Base-by-base conservation (phyloP, 2,797 vertebrate genomes). In the Thamnophis elegans region DNA sequence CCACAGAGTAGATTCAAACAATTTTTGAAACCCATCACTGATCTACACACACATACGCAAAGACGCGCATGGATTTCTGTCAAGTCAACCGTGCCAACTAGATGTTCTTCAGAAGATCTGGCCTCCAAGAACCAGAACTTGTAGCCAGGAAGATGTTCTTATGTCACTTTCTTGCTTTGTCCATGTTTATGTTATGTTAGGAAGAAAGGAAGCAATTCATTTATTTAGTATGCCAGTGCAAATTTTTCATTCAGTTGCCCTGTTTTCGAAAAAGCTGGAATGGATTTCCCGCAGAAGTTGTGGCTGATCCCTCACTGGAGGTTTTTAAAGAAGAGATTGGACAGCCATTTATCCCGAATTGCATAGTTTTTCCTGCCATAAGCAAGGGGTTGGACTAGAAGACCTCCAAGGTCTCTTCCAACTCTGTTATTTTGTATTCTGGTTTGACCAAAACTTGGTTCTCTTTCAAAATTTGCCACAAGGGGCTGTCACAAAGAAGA, bases 21-120 rank as follows among this genome's bases (percentile, higher is more conserved):
- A n/a, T n/a, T n/a, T n/a, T n/a, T n/a, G n/a, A n/a, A n/a, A n/a
- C n/a, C n/a, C n/a, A n/a, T n/a, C n/a, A n/a, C n/a, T n/a, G n/a
- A 55, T 90, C 82, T 88, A 94, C 94, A 86, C 26, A 90, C 56
- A 93, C 12, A 10, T 92, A 78, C 8, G 3, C 32, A 20, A 20
- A 36, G 0, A 3, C 0, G 0, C 14, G 36, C 32, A 20, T 1
- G 5, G 5, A 32, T 36, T 4, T 78, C 18, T 42, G 18, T 20
- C 20, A 42, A 42, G 68, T 1, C 32, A 78, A 42, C 68, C 42
- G 32, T 8, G 9, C 32, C 68, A 78, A 36, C 18, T 20, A 20
- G 68, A 73, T 10, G 68, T 42, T 78, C 68, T 78, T 78, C 32
- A 78, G 68, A 78, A 78, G 16, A 36, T 78, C 20, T 36, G 68